These are phyloP conservation scores for Colaptes auratus DNA, from an alignment of 2,113 vertebrate genomes.

Conservation along the genomic window DNA sequence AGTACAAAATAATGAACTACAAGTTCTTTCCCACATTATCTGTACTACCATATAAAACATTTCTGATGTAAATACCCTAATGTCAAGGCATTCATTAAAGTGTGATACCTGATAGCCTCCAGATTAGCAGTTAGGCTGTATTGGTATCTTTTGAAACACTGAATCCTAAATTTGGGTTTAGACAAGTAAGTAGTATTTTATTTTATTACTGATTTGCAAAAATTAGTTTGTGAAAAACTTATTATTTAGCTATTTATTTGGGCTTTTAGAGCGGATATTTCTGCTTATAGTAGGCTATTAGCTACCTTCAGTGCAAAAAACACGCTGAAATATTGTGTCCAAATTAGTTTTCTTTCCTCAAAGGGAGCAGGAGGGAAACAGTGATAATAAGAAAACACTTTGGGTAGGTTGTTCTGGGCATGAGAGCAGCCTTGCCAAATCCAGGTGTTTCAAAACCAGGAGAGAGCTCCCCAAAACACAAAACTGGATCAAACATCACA, in stretches of 20 bases:
- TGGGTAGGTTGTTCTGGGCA: background rate
- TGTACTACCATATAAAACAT: background rate
- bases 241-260: background rate
- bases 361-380: background rate
- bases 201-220: background rate
- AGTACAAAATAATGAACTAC: background rate
- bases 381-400: slow-evolving; percentile 14
- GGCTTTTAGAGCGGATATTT: background rate
- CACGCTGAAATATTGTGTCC: background rate
- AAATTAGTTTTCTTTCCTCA: slow-evolving; percentile 10
- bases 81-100: background rate
- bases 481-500: slow-evolving; percentile 61
- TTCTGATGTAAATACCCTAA: background rate
- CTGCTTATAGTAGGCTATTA: background rate
- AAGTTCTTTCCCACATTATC: background rate
- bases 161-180: background rate
- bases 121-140: background rate
- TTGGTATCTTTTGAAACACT: background rate
- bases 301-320: background rate
- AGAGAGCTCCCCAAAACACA: slow-evolving; percentile 50
- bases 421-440: slow-evolving; percentile 39
- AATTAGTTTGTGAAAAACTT: background rate
- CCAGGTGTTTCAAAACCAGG: slow-evolving; percentile 55
- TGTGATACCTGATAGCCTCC: background rate
- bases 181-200: background rate